phyloP scores from a whole-genome alignment of 1,140 invertebrate species.

The Orius laevigatus region DNA sequence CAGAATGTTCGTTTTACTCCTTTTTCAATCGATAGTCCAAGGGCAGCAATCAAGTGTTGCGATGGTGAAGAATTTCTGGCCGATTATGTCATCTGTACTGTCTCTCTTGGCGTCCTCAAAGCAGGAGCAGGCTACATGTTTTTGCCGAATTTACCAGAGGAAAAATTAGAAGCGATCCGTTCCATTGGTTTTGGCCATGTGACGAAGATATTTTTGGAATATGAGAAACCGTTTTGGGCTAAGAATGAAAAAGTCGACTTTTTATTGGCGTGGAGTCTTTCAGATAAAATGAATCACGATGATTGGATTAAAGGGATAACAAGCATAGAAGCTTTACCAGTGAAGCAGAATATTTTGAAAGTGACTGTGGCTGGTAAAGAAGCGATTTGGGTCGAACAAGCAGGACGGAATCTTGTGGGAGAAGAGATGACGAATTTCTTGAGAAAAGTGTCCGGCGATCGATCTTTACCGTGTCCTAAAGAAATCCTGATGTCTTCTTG shows the following conservation, averaged over 20 bases:
- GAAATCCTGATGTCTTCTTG: constrained; percentile 49
- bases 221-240: constrained; percentile 55
- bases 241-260: constrained; percentile 36
- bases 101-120: constrained; percentile 71
- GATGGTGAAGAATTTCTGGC: constrained; percentile 53
- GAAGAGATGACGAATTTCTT: constrained; percentile 45
- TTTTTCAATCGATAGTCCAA: constrained; percentile 22
- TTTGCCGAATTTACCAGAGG: constrained; percentile 49
- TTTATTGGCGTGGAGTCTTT: constrained; percentile 24
- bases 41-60: constrained; percentile 43
- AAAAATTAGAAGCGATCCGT: constrained; percentile 58
- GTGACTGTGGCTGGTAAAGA: constrained; percentile 44
- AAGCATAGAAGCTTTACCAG: constrained; percentile 19
- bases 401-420: constrained; percentile 34
- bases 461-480: constrained; percentile 44
- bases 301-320: constrained; percentile 53
- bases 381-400: constrained; percentile 59
- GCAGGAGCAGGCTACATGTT: constrained; percentile 55
- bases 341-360: constrained; percentile 51
- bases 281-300: constrained; percentile 26
- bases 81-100: constrained; percentile 65
- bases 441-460: constrained; percentile 47
- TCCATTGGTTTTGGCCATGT: constrained; percentile 49
- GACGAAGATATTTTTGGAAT: constrained; percentile 40
- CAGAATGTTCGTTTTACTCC: constrained; percentile 11